Base-by-base conservation (phyloP, 2,888 invertebrate species). In the Chloroclysta siterata region DNA sequence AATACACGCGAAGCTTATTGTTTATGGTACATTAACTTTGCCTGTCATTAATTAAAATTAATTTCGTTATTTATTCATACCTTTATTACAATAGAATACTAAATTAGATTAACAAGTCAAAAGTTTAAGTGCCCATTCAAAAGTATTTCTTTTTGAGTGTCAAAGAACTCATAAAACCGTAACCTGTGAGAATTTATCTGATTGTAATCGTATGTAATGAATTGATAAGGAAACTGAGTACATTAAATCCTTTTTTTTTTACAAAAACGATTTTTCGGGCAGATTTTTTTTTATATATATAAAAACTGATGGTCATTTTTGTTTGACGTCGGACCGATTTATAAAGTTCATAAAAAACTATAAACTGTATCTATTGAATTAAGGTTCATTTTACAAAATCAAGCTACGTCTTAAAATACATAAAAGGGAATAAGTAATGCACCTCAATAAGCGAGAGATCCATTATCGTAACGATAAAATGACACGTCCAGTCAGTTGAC, bases 81-180 rank as follows among this genome's bases (percentile, higher is more conserved):
- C 53, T 62, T 61, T 66, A 68, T 65, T 56, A 70, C 72, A 72
- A 72, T 60, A 66, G 63, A 60, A 68, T 69, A 68, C 61, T 46
- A 68, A 70, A 68, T 63, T 52, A 66, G 53, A 68, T 69, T 55
- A 65, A 65, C 64, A 68, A 70, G 71, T 71, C 71, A 70, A 65
- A 69, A 72, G 69, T 69, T 72, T 74, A 72, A 72, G 61, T 70
- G 53, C 66, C 69, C 69, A 73, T 74, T 71, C 69, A 68, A 65
- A 72, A 70, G 52, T 67, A 60, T 62, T 67, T 70, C 59, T 69
- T 69, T 71, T 65, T 62, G 64, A 64, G 69, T 70, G 70, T 68
- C 71, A 72, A 72, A 60, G 62, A 73, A 71, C 72, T 65, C 70
- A 68, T 74, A 72, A 70, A 72, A 63, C 28, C 66, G 60, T 63